Conservation (phyloP, 2,797 vertebrate species). For the Danio tinwini region DNA sequence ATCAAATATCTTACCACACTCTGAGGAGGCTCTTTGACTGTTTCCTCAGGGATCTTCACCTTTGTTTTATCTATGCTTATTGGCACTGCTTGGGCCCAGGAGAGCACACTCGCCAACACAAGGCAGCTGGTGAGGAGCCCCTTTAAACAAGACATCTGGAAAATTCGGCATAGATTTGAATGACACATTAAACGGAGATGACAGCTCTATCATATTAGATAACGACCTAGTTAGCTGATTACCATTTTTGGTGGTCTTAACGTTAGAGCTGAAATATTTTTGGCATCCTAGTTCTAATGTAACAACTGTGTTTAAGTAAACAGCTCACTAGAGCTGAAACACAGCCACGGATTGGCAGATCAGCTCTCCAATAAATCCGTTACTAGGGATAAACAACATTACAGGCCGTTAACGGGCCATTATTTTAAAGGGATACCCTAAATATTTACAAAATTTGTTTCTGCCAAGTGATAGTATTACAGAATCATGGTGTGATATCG, state of each 20-base stretch:
- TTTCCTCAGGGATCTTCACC: constrained; percentile 77
- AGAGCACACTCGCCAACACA: constrained; percentile 77
- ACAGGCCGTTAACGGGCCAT: neutral
- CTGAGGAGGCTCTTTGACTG: constrained; percentile 80
- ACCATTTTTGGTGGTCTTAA: neutral
- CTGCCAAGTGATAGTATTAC: neutral
- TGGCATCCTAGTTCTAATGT: neutral
- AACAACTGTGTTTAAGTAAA: neutral
- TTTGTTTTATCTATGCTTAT: constrained; percentile 95
- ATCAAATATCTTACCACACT: constrained; percentile 82
- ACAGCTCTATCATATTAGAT: neutral
- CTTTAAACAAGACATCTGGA: constrained; percentile 84
- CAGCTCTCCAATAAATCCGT: constrained; percentile 19
- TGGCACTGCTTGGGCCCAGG: constrained; percentile 84
- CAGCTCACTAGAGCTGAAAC: neutral
- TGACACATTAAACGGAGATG: neutral
- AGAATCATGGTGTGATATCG: neutral
- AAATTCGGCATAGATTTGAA: constrained; percentile 38
- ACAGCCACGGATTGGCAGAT: constrained; percentile 12
- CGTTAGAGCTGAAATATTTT: neutral
- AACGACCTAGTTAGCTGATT: neutral
- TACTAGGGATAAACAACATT: constrained; percentile 8
- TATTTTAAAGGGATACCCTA: neutral
- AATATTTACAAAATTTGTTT: neutral
- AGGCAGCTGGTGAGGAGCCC: constrained; percentile 72